phyloP scores from a whole-genome alignment of 1,140 invertebrate genomes.

The Calephelis virginiensis region DNA sequence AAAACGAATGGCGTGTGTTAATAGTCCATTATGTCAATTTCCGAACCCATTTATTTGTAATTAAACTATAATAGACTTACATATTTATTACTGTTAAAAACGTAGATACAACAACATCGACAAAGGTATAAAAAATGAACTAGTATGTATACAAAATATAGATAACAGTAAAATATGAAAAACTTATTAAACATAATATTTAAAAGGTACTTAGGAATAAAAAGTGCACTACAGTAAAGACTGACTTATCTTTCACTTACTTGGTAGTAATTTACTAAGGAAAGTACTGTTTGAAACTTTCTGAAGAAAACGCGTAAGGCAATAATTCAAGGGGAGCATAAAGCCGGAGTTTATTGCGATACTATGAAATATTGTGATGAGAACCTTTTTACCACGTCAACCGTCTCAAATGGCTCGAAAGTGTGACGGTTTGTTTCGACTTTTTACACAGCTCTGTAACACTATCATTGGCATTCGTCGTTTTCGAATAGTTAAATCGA shows the following conservation, averaged over 20 bases:
- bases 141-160: no score
- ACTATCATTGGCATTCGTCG: background rate
- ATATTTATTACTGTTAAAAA: no score
- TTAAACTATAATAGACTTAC: no score
- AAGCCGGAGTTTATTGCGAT: slow-evolving; percentile 26
- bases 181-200: no score
- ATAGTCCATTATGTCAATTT: no score
- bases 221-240: background rate
- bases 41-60: no score
- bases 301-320: background rate
- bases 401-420: slow-evolving; percentile 24
- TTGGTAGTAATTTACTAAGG: background rate
- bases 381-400: slow-evolving; percentile 25
- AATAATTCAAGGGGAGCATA: slow-evolving; percentile 16
- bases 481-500: no score
- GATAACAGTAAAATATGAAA: no score
- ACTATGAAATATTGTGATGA: slow-evolving; percentile 28
- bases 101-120: no score
- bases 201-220: no score
- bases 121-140: no score
- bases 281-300: slow-evolving; percentile 7
- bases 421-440: slow-evolving; percentile 10
- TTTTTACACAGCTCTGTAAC: slow-evolving; percentile 16
- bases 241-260: background rate
- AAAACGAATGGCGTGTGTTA: no score